phyloP scores from a whole-genome alignment of 2,797 vertebrate genomes.

The Tokudaia muenninki region DNA sequence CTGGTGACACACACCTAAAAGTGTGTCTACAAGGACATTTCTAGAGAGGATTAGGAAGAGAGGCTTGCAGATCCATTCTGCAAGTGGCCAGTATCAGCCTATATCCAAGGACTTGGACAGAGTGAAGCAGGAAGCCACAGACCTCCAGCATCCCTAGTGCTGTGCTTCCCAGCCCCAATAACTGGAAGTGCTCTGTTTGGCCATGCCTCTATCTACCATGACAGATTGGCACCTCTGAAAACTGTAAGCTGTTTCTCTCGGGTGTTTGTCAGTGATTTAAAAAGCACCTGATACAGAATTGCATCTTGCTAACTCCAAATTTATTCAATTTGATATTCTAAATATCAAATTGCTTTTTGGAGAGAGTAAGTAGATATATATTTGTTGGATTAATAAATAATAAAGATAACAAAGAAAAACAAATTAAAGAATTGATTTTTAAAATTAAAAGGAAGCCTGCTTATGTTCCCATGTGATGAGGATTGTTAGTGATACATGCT shows the following conservation, averaged over 20 bases:
- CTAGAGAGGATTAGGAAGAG: background rate
- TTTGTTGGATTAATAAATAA: conserved; percentile 47
- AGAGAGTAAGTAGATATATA: background rate
- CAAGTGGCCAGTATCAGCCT: background rate
- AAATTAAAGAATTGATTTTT: background rate
- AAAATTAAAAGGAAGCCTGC: background rate
- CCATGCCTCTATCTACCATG: background rate
- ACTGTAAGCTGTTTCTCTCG: background rate
- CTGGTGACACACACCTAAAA: background rate
- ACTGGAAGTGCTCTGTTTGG: background rate
- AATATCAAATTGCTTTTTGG: background rate
- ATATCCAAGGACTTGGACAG: background rate
- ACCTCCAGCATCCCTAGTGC: background rate
- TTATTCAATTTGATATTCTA: background rate
- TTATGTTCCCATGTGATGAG: background rate
- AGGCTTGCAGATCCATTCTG: background rate
- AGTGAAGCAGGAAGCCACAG: background rate
- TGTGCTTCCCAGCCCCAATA: background rate
- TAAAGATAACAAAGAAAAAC: background rate
- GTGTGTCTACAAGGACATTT: background rate
- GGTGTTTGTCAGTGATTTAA: background rate
- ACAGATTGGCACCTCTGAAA: background rate
- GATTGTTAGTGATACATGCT: background rate
- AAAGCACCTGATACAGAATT: background rate
- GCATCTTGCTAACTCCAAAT: background rate